phyloP scores from a whole-genome alignment of 1,140 invertebrate species.

The Rhopalosiphum padi region DNA sequence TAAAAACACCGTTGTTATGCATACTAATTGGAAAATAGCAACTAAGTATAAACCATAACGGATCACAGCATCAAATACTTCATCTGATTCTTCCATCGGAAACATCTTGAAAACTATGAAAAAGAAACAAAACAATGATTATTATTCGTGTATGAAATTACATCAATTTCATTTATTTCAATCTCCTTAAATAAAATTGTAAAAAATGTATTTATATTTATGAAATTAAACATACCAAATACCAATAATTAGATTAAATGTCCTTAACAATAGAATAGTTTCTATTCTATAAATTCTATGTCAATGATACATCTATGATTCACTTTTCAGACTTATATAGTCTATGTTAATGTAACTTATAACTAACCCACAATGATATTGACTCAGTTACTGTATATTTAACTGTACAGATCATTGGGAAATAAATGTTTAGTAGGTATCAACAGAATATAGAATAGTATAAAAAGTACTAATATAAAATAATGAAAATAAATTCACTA shows the following conservation, averaged over 20 bases:
- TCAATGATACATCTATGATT: neutral
- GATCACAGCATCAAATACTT: constrained; percentile 27
- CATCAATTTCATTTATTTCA: neutral
- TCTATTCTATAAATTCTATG: neutral
- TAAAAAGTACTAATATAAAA: neutral
- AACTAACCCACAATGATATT: neutral
- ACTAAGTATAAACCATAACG: constrained; percentile 45
- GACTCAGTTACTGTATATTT: no score
- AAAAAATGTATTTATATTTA: neutral
- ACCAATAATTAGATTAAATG: neutral
- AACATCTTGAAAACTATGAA: neutral
- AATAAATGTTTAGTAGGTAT: neutral
- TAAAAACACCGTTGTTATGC: constrained; percentile 46
- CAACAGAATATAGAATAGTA: neutral
- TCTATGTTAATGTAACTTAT: neutral
- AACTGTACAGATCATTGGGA: neutral
- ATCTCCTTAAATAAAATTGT: neutral
- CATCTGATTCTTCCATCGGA: constrained; percentile 28
- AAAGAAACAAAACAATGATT: neutral
- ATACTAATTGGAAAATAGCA: constrained; percentile 39
- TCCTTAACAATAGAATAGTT: no score
- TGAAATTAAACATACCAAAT: neutral
- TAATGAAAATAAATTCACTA: neutral
- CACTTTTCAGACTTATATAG: neutral
- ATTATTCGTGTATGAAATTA: neutral